phyloP scores from a whole-genome alignment of 2,888 invertebrate species.

The Sphaerophoria rueppellii region DNA sequence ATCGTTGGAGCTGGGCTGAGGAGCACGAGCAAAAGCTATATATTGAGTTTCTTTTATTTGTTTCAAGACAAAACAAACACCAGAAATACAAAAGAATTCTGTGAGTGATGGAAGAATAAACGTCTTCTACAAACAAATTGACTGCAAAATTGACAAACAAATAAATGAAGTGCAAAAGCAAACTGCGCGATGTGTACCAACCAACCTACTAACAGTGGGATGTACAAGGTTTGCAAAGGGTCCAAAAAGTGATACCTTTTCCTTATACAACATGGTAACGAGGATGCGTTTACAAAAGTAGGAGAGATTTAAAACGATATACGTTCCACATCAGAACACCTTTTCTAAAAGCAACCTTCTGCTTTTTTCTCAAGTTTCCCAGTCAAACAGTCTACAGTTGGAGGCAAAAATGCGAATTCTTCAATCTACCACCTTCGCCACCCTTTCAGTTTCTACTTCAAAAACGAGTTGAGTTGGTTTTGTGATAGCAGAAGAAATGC shows the following conservation, averaged over 20 bases:
- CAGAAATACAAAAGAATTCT: slow-evolving; percentile 62
- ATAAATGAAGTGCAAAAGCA: slow-evolving; percentile 71
- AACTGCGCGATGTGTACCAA: slow-evolving; percentile 8
- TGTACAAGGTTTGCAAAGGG: not conserved
- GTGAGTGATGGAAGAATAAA: slow-evolving; percentile 69
- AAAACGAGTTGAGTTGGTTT: slow-evolving; percentile 6
- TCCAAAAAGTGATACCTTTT: no score
- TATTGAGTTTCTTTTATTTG: slow-evolving; percentile 39
- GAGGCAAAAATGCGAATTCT: not conserved
- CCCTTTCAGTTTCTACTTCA: not conserved
- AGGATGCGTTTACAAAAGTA: no score
- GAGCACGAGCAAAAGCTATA: not conserved
- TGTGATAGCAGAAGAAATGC: slow-evolving; percentile 26
- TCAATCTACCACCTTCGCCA: not conserved
- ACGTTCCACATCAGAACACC: no score
- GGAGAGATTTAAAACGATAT: no score
- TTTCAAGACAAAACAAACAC: slow-evolving; percentile 41
- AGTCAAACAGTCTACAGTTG: not conserved
- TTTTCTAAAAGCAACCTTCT: no score
- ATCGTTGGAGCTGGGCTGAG: not conserved
- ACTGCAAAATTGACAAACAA: slow-evolving; percentile 73
- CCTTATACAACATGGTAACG: no score
- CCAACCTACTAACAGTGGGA: not conserved
- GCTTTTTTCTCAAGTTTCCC: not conserved
- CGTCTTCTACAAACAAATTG: slow-evolving; percentile 70